phyloP scores from a whole-genome alignment of 1,140 invertebrate species.

The Ooceraea biroi region DNA sequence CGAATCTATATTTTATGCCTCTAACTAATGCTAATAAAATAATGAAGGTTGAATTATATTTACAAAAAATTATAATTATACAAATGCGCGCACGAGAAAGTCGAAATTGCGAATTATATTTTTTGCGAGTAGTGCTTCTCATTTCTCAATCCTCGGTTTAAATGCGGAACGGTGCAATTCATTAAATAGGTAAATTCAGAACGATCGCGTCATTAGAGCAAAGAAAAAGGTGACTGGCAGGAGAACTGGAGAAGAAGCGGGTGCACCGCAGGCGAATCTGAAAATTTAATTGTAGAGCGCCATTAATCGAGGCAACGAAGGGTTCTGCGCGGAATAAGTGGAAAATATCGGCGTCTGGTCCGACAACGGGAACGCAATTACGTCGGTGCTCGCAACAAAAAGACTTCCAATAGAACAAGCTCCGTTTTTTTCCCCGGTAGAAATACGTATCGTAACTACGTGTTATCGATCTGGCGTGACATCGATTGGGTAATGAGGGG shows the following conservation, averaged over 20 bases:
- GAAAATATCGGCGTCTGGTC: conserved; percentile 36
- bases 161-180: conserved; percentile 10
- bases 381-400: conserved; percentile 9
- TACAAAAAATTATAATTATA: too few relatives aligned
- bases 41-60: too few relatives aligned
- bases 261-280: not conserved
- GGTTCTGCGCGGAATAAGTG: not conserved
- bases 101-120: not conserved
- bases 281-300: conserved; percentile 47
- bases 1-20: not conserved
- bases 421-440: not conserved
- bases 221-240: not conserved
- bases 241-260: not conserved
- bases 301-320: conserved; percentile 35
- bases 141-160: not conserved
- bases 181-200: conserved; percentile 31
- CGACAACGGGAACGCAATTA: conserved; percentile 15
- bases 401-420: not conserved
- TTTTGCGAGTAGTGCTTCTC: not conserved
- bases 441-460: not conserved
- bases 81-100: not conserved
- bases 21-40: not conserved
- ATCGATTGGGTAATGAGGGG: conserved; percentile 9
- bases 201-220: conserved; percentile 27
- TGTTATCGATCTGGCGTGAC: conserved; percentile 20